Conservation (phyloP, 1,140 invertebrate species). For the Lucilia sericata region DNA sequence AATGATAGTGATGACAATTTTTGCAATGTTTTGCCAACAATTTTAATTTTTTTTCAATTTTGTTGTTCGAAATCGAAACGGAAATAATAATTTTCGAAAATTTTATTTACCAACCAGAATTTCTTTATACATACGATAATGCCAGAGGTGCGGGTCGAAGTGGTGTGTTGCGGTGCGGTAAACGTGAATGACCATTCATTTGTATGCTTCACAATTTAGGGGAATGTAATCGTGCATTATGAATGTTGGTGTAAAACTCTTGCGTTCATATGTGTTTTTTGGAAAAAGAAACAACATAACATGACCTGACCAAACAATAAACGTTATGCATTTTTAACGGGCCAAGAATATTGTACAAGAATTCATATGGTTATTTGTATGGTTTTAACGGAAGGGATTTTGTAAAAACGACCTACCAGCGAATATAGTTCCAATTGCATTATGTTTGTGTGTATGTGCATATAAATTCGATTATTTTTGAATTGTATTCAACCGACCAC, state of each 20-base stretch:
- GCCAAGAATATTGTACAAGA: neutral
- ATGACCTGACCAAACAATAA: neutral
- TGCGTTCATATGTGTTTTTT: too few relatives aligned
- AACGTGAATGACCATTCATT: neutral
- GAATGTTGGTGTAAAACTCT: neutral
- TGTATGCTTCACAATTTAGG: neutral
- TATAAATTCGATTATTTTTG: neutral
- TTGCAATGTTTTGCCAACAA: neutral
- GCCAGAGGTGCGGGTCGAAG: too few relatives aligned
- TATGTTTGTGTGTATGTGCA: neutral
- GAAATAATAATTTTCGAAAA: neutral
- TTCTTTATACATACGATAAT: neutral
- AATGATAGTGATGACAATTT: neutral
- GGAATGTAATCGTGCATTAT: neutral
- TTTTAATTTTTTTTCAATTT: neutral
- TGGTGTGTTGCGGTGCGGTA: neutral
- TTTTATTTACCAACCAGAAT: neutral
- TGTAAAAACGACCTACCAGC: neutral
- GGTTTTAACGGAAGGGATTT: neutral
- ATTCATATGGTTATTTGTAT: neutral
- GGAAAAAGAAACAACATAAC: too few relatives aligned
- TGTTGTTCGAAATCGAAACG: neutral
- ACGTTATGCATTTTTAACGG: neutral
- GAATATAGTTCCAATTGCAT: neutral
- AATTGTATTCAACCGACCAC: neutral